Evolutionary conservation across 2,113 vertebrate species (phyloP), one percentile per base, ranked within the genome.

Genomic region (Oriolus oriolus): DNA sequence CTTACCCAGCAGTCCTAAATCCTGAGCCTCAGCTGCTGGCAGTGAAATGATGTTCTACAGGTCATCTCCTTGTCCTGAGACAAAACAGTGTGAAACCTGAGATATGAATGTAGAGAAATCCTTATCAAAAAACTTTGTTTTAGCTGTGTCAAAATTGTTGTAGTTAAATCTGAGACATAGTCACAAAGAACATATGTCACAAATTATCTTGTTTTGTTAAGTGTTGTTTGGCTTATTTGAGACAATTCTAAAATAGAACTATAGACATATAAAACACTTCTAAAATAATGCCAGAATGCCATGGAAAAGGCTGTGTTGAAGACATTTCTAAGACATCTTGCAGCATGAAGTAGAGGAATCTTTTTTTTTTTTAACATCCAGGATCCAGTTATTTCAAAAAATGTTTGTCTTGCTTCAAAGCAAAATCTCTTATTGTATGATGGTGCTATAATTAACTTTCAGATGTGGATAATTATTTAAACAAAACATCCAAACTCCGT

Each of bases 181-280:
- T 96, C 95, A 95, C 96, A 96, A 97, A 96, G 96, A 98, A 97
- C 96, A 97, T 98, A 98, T 97, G 97, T 93, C 97, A 96, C 93
- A 97, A 89, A 97, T 97, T 97, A 88, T 96, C 98, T 97, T 96
- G 95, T 97, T 98, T 97, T 97, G 95, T 83, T 77, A 98, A 98
- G 95, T 76, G 96, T 95, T 97, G 93, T 96, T 98, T 97, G 87
- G 93, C 97, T 96, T 97, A 92, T 95, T 96, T 95, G 97, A 98
- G 85, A 96, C 88, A 93, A 96, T 95, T 97, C 94, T 97, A 93
- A 98, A 98, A 97, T 96, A 98, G 95, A 97, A 92, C 56, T 97
- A 88, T 94, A 98, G 97, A 95, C 90, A 95, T 93, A 49, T 16
- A 89, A 96, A 97, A 70, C 53, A 89, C 77, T 95, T 95, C 76